A percentile compares a stretch with the other conserved stretches of the same genome.
phyloP scores from a whole-genome alignment of 2,113 vertebrate species.

The Coptodon bakossiorum region DNA sequence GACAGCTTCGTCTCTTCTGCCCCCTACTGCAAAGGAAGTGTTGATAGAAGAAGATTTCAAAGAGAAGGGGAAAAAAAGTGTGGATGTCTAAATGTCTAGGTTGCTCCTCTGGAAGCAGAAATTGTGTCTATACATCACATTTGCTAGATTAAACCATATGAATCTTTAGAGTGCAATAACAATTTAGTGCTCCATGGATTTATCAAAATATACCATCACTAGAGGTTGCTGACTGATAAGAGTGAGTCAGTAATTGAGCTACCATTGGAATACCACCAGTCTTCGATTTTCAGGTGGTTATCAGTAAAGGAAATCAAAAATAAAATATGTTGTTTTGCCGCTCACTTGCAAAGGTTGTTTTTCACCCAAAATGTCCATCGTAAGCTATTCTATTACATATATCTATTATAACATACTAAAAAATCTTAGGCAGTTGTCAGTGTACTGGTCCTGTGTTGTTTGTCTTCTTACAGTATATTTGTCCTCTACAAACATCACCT shows the following conservation, averaged over 20 bases:
- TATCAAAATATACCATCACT: neutral
- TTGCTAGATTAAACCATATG: neutral
- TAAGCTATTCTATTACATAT: neutral
- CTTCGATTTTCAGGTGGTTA: neutral
- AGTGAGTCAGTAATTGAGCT: neutral
- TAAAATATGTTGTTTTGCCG: neutral
- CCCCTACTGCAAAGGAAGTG: constrained; percentile 65
- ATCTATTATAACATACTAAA: neutral
- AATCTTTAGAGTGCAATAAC: neutral
- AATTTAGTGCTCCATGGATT: neutral
- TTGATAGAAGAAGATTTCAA: constrained; percentile 27
- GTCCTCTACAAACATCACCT: neutral
- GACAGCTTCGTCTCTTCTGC: constrained; percentile 64
- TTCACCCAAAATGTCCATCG: neutral
- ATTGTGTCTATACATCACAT: neutral
- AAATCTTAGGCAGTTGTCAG: neutral
- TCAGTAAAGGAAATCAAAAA: neutral
- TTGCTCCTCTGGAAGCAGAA: neutral
- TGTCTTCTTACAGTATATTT: neutral
- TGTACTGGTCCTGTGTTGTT: neutral
- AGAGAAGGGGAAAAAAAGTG: neutral
- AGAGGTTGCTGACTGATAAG: neutral
- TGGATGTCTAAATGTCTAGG: neutral
- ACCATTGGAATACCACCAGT: neutral
- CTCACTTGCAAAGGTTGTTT: neutral